Evolutionary conservation across 2,113 vertebrate genomes (phyloP), one percentile per base, ranked within the genome.

Genomic region (Nibea coibor): DNA sequence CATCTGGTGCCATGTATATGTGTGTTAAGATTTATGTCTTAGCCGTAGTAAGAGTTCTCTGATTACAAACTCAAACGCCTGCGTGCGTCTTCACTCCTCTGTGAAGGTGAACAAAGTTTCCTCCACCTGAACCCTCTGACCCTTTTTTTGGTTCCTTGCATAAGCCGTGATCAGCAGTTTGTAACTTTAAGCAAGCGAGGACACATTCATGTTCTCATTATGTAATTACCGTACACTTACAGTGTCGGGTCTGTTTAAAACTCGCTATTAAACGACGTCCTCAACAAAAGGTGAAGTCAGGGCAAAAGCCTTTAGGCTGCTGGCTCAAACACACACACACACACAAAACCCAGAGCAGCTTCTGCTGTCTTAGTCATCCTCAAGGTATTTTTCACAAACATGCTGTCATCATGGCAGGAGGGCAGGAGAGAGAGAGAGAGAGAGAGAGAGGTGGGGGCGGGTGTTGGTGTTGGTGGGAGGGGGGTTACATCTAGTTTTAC

Each of bases 301-400:
- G 0, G 2, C 51, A n/a, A 48, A 58, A 14, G 57, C 69, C 81
- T 42, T 26, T 2, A n/a, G 57, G 59, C 70, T 26, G 12, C 42
- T 68, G 57, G 22, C 72, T 66, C 67, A 56, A 22, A 82, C 59
- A 71, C 31, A 31, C 31, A 31, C 31, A 31, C 31, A 58, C 74
- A 84, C 54, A 35, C 31, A 35, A 8, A 16, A 73, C 78, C 31
- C 56, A 22, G 24, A 54, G 58, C 50, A 59, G 20, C 77, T 80
- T 72, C 28, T 74, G 75, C 78, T 8, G 67, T 56, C 74, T 85
- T 68, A 82, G 73, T 91, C 88, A 85, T 39, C 80, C 80, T 39
- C 3, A 7, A 75, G 80, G 82, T 85, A 88, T 88, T 86, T 89
- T 88, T 88, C 86, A 85, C 85, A 83, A 86, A 81, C 82, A 79